Evolutionary conservation across 1,140 invertebrate species (phyloP).

Genomic region (Caenorhabditis brenneri): DNA sequence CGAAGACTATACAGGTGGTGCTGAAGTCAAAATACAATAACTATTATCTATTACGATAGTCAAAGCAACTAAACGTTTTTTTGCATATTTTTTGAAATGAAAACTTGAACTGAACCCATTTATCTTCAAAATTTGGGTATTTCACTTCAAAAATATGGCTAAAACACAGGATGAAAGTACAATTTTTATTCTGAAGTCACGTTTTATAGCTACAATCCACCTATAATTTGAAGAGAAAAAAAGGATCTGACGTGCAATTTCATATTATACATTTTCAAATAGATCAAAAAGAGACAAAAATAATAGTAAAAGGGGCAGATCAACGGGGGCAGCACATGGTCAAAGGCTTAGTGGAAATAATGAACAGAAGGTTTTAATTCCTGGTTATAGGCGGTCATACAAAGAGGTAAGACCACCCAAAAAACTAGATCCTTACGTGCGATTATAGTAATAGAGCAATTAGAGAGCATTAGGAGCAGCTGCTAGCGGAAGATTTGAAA

Average conservation of each 20-base stretch:
- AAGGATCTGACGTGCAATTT: too few species aligned
- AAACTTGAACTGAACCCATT: too few species aligned
- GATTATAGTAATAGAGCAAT: conserved; percentile 11
- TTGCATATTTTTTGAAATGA: too few species aligned
- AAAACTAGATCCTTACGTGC: neutral
- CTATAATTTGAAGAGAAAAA: too few species aligned
- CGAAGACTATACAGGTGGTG: neutral
- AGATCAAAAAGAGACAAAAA: neutral
- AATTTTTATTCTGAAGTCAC: too few species aligned
- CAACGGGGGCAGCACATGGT: neutral
- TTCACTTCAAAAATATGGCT: too few species aligned
- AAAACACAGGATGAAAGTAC: too few species aligned
- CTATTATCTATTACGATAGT: too few species aligned
- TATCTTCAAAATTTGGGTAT: too few species aligned
- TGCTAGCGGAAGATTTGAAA: neutral
- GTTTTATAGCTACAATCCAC: too few species aligned
- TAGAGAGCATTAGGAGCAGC: conserved; percentile 19
- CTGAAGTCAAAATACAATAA: neutral
- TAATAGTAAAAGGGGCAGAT: neutral
- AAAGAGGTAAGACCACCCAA: neutral
- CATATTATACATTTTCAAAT: neutral
- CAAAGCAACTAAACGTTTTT: too few species aligned
- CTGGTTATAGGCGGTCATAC: neutral
- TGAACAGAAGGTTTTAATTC: neutral
- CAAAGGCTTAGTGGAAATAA: neutral